phyloP scores from a whole-genome alignment of 2,797 vertebrate genomes.

The Aselliscus stoliczkanus region DNA sequence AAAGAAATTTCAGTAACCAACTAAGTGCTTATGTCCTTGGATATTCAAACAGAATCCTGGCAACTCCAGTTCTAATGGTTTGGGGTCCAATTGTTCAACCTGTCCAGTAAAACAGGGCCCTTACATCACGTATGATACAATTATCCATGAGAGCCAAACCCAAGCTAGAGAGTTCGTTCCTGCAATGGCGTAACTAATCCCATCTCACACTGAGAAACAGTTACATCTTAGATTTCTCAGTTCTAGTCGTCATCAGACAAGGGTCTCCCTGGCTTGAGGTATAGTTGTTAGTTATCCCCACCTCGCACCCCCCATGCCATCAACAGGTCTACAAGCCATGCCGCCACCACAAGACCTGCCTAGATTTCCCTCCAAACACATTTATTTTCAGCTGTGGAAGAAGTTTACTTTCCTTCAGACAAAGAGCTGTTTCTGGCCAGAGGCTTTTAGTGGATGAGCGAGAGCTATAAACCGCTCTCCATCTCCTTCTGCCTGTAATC shows the following conservation, averaged over 20 bases:
- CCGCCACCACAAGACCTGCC: not conserved
- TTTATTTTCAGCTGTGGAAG: conserved; percentile 60
- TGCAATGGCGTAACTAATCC: not conserved
- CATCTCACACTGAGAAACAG: not conserved
- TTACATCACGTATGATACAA: not conserved
- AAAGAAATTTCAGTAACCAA: not conserved
- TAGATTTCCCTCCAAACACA: conserved; percentile 15
- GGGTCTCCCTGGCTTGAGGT: not conserved
- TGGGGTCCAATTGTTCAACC: not conserved
- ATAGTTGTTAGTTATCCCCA: not conserved
- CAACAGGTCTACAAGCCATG: not conserved
- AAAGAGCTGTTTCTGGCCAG: conserved; percentile 50
- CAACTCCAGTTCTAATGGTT: not conserved
- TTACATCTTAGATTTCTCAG: not conserved
- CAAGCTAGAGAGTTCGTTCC: not conserved
- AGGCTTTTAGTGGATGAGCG: conserved; percentile 43
- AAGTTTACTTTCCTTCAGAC: conserved; percentile 55
- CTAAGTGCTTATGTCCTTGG: not conserved
- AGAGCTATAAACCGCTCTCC: conserved; percentile 45
- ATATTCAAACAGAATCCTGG: not conserved
- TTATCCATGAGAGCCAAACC: accelerated
- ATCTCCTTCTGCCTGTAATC: not conserved
- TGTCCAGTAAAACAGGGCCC: accelerated
- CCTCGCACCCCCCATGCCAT: not conserved
- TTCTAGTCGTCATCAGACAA: not conserved